Evolutionary conservation across 2,797 vertebrate species (phyloP).

Genomic region (Leptatherina wallacei): DNA sequence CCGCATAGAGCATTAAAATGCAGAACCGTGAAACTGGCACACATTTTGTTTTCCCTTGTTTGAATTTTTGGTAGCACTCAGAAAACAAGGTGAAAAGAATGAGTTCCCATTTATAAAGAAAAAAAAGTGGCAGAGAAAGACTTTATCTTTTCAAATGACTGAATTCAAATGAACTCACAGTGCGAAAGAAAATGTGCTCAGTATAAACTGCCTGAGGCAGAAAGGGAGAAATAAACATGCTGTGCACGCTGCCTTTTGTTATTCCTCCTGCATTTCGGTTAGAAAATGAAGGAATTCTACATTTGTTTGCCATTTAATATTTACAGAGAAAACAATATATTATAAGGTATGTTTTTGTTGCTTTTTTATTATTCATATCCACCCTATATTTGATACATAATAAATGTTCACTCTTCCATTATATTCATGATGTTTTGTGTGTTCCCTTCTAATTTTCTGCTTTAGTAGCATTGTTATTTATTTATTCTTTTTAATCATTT

Average conservation of each 20-base stretch:
- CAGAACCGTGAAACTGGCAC: constrained; percentile 48
- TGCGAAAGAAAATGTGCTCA: constrained; percentile 69
- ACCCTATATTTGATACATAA: constrained; percentile 10
- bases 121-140: constrained; percentile 50
- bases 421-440: constrained; percentile 17
- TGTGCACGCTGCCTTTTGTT: constrained; percentile 60
- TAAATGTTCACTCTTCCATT: constrained; percentile 12
- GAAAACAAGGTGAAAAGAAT: constrained; percentile 71
- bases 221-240: constrained; percentile 69
- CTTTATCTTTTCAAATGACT: constrained; percentile 77
- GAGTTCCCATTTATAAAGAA: constrained; percentile 46
- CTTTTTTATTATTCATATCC: constrained; percentile 19
- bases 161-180: constrained; percentile 74
- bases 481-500: constrained; percentile 11
- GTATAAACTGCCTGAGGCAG: constrained; percentile 66
- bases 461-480: constrained; percentile 3
- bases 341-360: constrained; percentile 9
- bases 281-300: constrained; percentile 43
- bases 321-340: constrained; percentile 16
- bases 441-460: not conserved
- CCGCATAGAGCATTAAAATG: constrained; percentile 59
- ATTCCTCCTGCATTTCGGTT: constrained; percentile 52
- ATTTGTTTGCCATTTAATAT: constrained; percentile 35
- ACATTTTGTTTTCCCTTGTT: constrained; percentile 53
- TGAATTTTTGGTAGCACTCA: constrained; percentile 58